phyloP scores from a whole-genome alignment of 2,113 vertebrate genomes.

The Gracilinanus agilis region DNA sequence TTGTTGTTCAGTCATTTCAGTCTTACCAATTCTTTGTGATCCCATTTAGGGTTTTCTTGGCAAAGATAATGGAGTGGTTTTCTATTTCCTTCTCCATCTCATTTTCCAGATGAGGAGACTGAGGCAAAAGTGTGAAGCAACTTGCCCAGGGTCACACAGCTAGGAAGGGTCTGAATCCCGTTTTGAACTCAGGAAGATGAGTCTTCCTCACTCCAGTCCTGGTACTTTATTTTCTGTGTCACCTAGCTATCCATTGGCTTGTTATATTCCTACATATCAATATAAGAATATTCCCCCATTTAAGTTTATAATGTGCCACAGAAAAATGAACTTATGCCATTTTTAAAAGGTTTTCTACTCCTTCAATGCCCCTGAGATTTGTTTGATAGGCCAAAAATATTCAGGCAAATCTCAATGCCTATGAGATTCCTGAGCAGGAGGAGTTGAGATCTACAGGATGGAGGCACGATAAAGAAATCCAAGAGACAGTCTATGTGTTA shows the following conservation, averaged over 20 bases:
- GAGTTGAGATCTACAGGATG: neutral
- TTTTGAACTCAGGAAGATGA: no score
- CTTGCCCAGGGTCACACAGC: no score
- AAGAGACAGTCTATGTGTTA: conserved; percentile 60
- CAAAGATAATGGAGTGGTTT: no score
- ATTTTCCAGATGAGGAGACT: no score
- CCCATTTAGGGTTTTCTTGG: no score
- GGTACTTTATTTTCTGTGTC: no score
- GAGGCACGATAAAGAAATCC: conserved; percentile 28
- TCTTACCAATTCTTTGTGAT: no score
- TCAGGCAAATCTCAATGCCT: neutral
- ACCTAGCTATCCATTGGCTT: neutral
- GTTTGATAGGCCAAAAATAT: neutral
- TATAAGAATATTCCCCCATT: neutral
- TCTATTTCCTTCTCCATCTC: no score
- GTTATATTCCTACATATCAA: neutral
- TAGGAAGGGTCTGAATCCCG: no score
- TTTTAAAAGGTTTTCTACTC: neutral
- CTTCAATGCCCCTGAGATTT: neutral
- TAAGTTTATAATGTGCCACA: neutral
- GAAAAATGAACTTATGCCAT: neutral
- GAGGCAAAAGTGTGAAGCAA: no score
- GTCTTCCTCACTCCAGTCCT: no score
- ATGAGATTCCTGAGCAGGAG: conserved; percentile 31
- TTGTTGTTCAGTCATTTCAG: no score